phyloP scores from a whole-genome alignment of 1,140 invertebrate species.

The Dolichoris vasculosae region DNA sequence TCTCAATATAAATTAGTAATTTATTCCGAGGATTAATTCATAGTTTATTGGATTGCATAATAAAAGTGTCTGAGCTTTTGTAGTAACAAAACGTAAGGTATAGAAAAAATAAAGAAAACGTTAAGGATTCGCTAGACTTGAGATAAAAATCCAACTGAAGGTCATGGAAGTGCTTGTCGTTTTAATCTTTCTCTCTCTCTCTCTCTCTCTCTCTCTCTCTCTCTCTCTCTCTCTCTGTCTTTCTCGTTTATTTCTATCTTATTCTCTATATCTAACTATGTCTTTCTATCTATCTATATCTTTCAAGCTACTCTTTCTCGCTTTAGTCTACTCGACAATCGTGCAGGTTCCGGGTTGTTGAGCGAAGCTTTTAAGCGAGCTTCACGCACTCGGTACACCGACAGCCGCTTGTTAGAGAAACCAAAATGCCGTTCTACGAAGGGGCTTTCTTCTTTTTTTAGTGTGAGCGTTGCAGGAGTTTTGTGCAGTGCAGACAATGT shows the following conservation, averaged over 20 bases:
- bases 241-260: background rate
- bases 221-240: background rate
- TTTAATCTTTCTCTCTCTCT: background rate
- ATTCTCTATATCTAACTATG: background rate
- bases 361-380: constrained; percentile 47
- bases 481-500: background rate
- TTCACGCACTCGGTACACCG: background rate
- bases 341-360: constrained; percentile 7
- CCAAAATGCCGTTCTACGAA: background rate
- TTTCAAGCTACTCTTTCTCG: background rate
- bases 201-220: background rate
- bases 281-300: background rate
- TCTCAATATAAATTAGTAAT: too few species aligned
- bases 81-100: too few species aligned
- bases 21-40: constrained; percentile 28
- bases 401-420: constrained; percentile 35
- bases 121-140: background rate
- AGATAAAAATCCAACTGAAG: constrained; percentile 16
- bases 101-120: background rate
- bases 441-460: background rate
- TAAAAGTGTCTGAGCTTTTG: constrained; percentile 12
- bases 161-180: background rate
- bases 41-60: constrained; percentile 4
- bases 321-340: background rate
- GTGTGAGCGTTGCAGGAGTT: background rate